Base-by-base conservation (phyloP, 2,113 vertebrate genomes). In the Gymnarchus niloticus region DNA sequence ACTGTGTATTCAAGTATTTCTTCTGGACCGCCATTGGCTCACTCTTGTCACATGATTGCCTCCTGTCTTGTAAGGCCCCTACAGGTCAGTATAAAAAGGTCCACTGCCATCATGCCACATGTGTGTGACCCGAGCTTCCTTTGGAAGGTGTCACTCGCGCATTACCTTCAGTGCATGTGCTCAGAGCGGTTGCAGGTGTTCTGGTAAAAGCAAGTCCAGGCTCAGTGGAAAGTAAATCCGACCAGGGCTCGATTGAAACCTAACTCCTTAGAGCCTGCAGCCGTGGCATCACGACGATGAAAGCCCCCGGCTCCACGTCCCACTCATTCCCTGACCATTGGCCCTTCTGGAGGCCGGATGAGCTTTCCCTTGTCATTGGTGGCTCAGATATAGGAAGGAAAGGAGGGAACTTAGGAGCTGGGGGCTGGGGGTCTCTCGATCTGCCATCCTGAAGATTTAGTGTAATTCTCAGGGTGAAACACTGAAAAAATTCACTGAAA, bases 241-340 rank as follows among this genome's bases (percentile, higher is more conserved):
- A 84, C 83, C 84, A 61, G 85, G 85, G 85, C 87, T 86, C 78
- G 87, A 86, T 56, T 87, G 88, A 85, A 90, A 90, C 80, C 6
- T 86, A 88, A 90, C 86, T 77, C 85, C 49, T 25, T 51, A 1
- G 14, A n/a, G 80, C 57, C 86, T 83, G 82, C 86, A 87, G 89
- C 85, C 84, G 86, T 84, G 87, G 61, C 69, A 78, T 87, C 48
- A 14, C 4, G 51, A 81, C 14, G 28, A 81, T 81, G 51, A 81
- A 81, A 81, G 51, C n/a, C n/a, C 25, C 80, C 51, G 25, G 49
- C 49, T 81, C 49, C 46, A 52, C n/a, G 1, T 33, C 25, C 6
- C 8, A 48, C 51, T 82, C 51, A 6, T 0, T 5, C 6, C 48
- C 80, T 25, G 51, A 5, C 6, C 65, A 33, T 37, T 9, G 12